Percentiles rank a stretch among this genome's conserved stretches.
These are phyloP conservation scores for Conopomorpha cramerella DNA, from an alignment of 1,140 invertebrate species.

Conservation along the genomic window DNA sequence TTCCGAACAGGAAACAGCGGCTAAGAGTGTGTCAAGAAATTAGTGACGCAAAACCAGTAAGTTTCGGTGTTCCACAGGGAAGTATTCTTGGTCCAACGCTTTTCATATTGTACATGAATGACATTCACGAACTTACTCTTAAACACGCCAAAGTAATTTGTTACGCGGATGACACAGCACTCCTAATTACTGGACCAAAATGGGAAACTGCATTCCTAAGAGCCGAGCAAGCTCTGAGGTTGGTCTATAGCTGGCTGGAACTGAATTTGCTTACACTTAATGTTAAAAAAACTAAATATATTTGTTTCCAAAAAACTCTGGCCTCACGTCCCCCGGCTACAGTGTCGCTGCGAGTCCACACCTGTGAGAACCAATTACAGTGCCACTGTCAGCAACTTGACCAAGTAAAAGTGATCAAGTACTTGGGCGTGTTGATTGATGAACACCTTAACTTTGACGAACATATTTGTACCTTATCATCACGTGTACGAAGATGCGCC, in stretches of 20 bases:
- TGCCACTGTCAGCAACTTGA: too few species aligned
- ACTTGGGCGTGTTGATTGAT: not conserved
- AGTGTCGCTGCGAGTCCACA: not conserved
- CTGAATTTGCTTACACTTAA: conserved; percentile 1
- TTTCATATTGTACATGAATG: too few species aligned
- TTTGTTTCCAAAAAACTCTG: conserved; percentile 2
- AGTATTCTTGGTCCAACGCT: too few species aligned
- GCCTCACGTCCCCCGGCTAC: not conserved
- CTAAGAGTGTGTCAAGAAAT: not conserved
- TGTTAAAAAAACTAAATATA: conserved; percentile 1
- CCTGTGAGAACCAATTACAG: not conserved
- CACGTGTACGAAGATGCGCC: too few species aligned
- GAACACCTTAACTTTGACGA: not conserved
- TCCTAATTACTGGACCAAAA: not conserved
- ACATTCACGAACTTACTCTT: too few species aligned
- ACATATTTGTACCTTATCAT: too few species aligned
- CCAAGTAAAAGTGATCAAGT: not conserved
- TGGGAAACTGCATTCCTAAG: not conserved
- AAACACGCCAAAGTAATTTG: not conserved
- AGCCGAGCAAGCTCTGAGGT: not conserved
- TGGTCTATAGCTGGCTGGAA: not conserved
- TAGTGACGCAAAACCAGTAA: not conserved
- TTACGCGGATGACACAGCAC: conserved; percentile 2
- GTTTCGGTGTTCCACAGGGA: not conserved
- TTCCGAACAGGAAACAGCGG: not conserved